Base-by-base conservation (phyloP, 2,797 vertebrate species). In the Clarias fuscus region DNA sequence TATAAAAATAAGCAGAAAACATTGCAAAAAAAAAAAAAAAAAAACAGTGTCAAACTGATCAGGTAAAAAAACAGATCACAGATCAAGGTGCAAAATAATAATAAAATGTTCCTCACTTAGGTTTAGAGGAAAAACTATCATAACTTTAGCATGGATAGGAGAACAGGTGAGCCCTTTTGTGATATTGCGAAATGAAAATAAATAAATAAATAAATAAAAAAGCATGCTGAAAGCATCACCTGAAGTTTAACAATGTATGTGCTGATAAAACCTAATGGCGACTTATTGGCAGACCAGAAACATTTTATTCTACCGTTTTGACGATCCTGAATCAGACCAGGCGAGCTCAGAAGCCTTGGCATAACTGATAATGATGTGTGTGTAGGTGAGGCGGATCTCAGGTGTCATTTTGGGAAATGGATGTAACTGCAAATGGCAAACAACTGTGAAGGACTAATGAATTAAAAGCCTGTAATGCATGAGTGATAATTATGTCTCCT, bases 361-460 rank as follows among this genome's bases (percentile, higher is more conserved):
- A 64, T 24, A 27, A 24, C 68, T n/a, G 15, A 27, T 65, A 84
- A 79, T 80, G 48, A 27, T 73, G 37, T 67, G 82, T 58, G 85
- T 72, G 68, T 64, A 56, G 48, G 62, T 78, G 65, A 18, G 71
- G 68, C 65, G 59, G 22, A 84, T 27, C 83, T 84, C 77, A 67
- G 86, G 77, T 75, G 59, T 59, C 62, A 84, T 81, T 85, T 67
- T 83, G 83, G 73, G 17, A 76, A 84, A 67, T 43, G 27, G 24
- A 84, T 81, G 86, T 73, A 79, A 84, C 30, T 20, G 33, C 22
- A 65, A 58, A 84, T 5, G 20, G 33, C 78, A 81, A 87, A 81
- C 86, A 84, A 84, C 68, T 81, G 86, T 59, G 68, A 73, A 76
- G 53, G 76, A 75, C 86, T 84, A 84, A 87, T 87, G 86, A 87